Percentiles rank a stretch among this genome's conserved stretches.
These are phyloP conservation scores for Brachionus rubens DNA, from an alignment of 1,140 invertebrate genomes.

Conservation along the genomic window DNA sequence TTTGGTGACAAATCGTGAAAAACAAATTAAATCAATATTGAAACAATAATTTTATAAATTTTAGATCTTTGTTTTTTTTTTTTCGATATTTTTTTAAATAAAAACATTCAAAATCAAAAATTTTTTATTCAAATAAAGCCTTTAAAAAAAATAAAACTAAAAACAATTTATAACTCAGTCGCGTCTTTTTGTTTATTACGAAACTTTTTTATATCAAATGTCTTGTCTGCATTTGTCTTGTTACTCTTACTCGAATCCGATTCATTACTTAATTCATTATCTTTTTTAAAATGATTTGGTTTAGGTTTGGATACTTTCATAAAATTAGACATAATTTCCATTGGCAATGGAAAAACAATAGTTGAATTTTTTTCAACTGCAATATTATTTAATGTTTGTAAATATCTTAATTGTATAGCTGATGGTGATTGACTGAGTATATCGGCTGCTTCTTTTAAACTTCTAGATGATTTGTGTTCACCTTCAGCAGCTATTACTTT, in stretches of 20 bases:
- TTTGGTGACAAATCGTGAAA: slow-evolving; percentile 4
- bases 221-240: background rate
- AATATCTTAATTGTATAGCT: slow-evolving; percentile 73
- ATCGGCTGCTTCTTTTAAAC: slow-evolving; percentile 45
- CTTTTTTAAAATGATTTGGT: background rate
- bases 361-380: slow-evolving; percentile 96
- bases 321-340: slow-evolving; percentile 71
- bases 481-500: slow-evolving; percentile 51
- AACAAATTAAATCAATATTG: slow-evolving; percentile 7
- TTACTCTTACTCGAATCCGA: background rate
- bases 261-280: background rate
- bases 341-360: slow-evolving; percentile 90
- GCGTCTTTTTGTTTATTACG: background rate
- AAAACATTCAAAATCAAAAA: too few relatives aligned
- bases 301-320: background rate
- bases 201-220: background rate
- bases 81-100: background rate
- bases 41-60: slow-evolving; percentile 4
- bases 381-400: slow-evolving; percentile 85
- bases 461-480: slow-evolving; percentile 43
- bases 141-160: background rate
- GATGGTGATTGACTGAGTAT: slow-evolving; percentile 64
- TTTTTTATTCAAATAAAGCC: too few relatives aligned
- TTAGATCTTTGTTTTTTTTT: background rate
- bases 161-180: background rate